Evolutionary conservation across 2,113 vertebrate species (phyloP).

Genomic region (Verasper variegatus): DNA sequence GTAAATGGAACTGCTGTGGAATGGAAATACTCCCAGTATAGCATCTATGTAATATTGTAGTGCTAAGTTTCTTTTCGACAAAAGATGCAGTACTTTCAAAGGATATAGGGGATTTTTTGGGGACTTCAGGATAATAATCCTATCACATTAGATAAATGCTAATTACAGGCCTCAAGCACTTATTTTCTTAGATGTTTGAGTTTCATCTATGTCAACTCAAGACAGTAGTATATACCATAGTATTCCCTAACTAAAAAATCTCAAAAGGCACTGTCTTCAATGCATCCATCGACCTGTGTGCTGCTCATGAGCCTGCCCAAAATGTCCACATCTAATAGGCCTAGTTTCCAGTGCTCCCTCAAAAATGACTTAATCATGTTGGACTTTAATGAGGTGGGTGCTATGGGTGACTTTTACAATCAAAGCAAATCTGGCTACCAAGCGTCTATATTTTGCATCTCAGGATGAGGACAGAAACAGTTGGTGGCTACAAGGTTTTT

Average conservation of each 20-base stretch:
- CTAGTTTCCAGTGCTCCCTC: conserved; percentile 23
- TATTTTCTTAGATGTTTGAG: no score
- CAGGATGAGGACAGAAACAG: background rate
- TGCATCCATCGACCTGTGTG: background rate
- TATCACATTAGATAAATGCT: no score
- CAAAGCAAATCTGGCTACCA: conserved; percentile 43
- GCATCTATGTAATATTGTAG: background rate
- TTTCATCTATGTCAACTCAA: no score
- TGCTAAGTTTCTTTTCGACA: no score
- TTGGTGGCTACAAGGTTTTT: conserved; percentile 54
- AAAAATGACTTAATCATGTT: conserved; percentile 1
- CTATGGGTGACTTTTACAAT: conserved; percentile 47
- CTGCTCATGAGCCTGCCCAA: conserved; percentile 6
- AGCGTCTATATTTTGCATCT: background rate
- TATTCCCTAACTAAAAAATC: background rate
- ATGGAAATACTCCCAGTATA: background rate
- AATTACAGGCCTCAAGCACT: no score
- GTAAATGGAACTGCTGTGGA: background rate
- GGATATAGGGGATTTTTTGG: no score
- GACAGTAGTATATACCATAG: no score
- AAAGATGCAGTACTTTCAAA: no score
- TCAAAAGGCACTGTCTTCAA: background rate
- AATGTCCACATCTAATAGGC: conserved; percentile 27
- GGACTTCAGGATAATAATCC: no score
- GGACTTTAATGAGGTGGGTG: background rate